These are phyloP conservation scores for Alexandromys oeconomus DNA, from an alignment of 2,797 vertebrate species.

Conservation along the genomic window DNA sequence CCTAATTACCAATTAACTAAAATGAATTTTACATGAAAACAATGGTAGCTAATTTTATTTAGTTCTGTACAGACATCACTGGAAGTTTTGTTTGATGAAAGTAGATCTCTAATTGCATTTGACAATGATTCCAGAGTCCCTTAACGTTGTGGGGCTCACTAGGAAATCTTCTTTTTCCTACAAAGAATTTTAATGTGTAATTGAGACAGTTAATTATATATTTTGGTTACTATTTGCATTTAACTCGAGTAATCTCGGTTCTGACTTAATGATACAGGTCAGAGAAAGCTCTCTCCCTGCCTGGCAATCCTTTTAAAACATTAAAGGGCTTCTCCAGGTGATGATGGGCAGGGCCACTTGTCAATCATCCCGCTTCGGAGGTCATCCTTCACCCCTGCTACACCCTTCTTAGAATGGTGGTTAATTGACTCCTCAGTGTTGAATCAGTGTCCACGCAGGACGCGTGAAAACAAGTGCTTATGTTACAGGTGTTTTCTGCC, in stretches of 20 bases:
- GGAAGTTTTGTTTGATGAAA: not conserved
- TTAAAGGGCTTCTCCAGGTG: not conserved
- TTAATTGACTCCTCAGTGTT: not conserved
- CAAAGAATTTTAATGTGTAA: not conserved
- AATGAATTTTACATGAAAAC: slow-evolving; percentile 39
- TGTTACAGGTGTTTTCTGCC: not conserved
- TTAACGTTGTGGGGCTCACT: not conserved
- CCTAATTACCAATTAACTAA: not conserved
- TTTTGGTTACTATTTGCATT: not conserved
- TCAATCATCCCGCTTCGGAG: not conserved
- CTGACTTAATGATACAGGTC: not conserved
- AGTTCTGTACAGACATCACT: not conserved
- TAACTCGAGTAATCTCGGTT: not conserved
- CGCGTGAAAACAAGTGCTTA: not conserved
- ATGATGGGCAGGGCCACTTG: not conserved
- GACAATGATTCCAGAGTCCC: not conserved
- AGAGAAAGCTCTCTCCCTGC: not conserved
- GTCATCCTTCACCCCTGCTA: not conserved
- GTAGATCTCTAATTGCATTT: not conserved
- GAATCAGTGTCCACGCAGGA: not conserved
- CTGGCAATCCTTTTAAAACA: not conserved
- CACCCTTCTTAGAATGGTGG: not conserved
- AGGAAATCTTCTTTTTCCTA: not conserved
- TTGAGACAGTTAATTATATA: not conserved
- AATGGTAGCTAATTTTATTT: not conserved